Evolutionary conservation across 2,113 vertebrate species (phyloP).

Genomic region (Propithecus coquereli): DNA sequence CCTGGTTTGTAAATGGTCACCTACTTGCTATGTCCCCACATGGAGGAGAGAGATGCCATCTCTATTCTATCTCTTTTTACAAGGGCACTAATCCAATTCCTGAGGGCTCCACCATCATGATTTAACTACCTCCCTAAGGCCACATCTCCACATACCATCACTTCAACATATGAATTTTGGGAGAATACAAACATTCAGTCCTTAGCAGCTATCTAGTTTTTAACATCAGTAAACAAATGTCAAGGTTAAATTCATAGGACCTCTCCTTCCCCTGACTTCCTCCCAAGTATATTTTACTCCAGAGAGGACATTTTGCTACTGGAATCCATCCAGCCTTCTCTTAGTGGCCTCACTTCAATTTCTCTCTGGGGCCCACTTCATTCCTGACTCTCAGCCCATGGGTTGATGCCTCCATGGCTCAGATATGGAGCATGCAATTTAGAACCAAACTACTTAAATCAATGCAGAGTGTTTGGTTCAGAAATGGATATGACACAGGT

Average conservation of each 20-base stretch:
- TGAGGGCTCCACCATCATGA: neutral
- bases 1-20: neutral
- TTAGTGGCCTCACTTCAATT: neutral
- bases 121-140: neutral
- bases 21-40: neutral
- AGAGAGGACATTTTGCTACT: neutral
- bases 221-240: neutral
- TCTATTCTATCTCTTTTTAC: neutral
- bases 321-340: neutral
- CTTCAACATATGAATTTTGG: neutral
- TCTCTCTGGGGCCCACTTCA: neutral
- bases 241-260: neutral
- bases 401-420: neutral
- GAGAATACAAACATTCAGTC: neutral
- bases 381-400: neutral
- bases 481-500: neutral
- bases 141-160: neutral
- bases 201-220: neutral
- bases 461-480: neutral
- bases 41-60: neutral
- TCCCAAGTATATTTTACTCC: neutral
- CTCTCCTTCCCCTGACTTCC: neutral
- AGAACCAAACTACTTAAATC: neutral
- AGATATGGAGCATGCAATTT: neutral
- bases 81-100: neutral